Conservation (phyloP, 2,113 vertebrate genomes). For the Dromaius novaehollandiae region DNA sequence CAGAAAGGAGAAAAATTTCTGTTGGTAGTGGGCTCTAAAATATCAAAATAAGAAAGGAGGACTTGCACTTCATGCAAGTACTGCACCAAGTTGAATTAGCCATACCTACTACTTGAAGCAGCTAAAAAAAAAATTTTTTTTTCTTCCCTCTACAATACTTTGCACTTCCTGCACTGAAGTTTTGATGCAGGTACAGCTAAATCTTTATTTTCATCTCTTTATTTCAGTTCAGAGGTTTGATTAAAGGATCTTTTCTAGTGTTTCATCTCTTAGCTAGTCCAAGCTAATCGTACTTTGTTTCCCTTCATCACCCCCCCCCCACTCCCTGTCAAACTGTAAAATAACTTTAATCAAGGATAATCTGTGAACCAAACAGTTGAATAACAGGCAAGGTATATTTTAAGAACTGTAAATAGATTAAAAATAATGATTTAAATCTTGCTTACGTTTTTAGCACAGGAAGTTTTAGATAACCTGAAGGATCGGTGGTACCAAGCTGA, state of each 20-base stretch:
- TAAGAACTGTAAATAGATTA: not conserved
- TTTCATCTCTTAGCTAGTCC: not conserved
- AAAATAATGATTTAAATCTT: not conserved
- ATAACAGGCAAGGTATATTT: not conserved
- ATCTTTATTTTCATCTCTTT: not conserved
- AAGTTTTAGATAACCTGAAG: slow-evolving; percentile 94
- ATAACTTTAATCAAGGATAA: not conserved
- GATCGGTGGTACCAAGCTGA: slow-evolving; percentile 98
- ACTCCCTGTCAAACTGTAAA: not conserved
- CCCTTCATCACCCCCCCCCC: not conserved
- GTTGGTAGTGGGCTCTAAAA: too few species aligned
- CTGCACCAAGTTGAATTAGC: not conserved
- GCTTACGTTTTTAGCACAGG: slow-evolving; percentile 83
- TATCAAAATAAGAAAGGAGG: too few species aligned
- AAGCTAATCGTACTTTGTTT: not conserved
- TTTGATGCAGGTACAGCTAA: not conserved
- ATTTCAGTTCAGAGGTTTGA: not conserved
- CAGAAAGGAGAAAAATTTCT: not conserved
- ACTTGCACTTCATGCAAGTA: too few species aligned
- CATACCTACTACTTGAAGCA: not conserved
- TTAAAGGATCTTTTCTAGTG: not conserved
- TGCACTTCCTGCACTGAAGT: not conserved
- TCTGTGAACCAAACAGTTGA: not conserved
- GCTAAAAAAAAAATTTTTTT: not conserved
- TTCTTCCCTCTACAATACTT: not conserved